Base-by-base conservation (phyloP, 2,888 invertebrate genomes). In the Salticus scenicus region DNA sequence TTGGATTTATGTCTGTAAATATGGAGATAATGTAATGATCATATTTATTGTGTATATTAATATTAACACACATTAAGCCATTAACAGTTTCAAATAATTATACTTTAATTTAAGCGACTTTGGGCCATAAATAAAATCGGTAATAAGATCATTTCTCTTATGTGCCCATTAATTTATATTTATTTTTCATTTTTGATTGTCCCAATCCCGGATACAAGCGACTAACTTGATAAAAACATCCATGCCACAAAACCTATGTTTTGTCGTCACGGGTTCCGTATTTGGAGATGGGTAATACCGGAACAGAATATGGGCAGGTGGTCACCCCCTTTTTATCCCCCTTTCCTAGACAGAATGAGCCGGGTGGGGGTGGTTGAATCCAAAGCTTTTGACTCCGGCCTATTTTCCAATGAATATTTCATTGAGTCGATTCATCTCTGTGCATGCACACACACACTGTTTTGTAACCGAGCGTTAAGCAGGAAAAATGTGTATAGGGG, bases 361-460 rank as follows among this genome's bases (percentile, higher is more conserved):
- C 2, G 47, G 57, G 57, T 57, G 57, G 57, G 57, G 57, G 12
- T 24, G 57, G 57, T 17, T 14, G 24, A 57, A 57, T 64, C 37
- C 63, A 66, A 30, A 74, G 82, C 72, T 77, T 77, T 83, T 83
- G 83, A 83, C 83, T 83, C 83, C 76, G 76, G 67, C 67, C 77
- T 77, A 77, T 64, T 64, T 71, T 64, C 63, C 64, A 63, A 83
- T 83, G 83, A 83, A 83, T 83, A 83, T 83, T 83, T 83, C 83
- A 83, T 83, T 83, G 83, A 83, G 77, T 83, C 64, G 47, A 83
- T 77, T 83, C 83, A 83, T 83, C 83, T 64, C 14, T 66, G 77
- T 67, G 77, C 72, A 83, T 8, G 37, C 83, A 77, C 77, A 33
- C 67, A 37, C 33, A 24, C 57, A 57, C 24, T 24, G 57, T 57